Conservation (phyloP, 1,140 invertebrate genomes). For the Drosophila insularis region DNA sequence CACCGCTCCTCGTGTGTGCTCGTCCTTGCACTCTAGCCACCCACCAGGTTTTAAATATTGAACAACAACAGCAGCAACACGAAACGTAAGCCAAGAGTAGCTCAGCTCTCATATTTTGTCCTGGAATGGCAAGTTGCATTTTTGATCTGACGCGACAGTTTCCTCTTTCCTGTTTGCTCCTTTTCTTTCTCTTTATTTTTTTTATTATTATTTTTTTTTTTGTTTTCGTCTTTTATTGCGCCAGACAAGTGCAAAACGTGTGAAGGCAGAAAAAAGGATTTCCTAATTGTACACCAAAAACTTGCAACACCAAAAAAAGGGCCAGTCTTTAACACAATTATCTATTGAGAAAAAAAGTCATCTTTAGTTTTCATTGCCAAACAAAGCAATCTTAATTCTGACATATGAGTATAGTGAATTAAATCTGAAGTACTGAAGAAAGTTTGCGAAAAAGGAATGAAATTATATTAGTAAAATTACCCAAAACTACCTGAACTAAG, state of each 20-base stretch:
- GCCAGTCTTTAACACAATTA: not conserved
- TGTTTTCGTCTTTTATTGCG: slow-evolving; percentile 28
- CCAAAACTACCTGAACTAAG: too few species aligned
- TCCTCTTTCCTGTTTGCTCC: not conserved
- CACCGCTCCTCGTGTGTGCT: slow-evolving; percentile 1
- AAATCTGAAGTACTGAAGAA: not conserved
- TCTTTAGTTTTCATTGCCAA: not conserved
- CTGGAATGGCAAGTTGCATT: slow-evolving; percentile 44
- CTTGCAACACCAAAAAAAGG: not conserved
- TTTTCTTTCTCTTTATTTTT: not conserved
- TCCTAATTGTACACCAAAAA: slow-evolving; percentile 36
- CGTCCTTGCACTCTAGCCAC: slow-evolving; percentile 18
- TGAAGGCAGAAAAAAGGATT: slow-evolving; percentile 23
- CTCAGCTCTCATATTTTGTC: slow-evolving; percentile 51
- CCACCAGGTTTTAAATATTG: slow-evolving; percentile 65
- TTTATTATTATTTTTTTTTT: not conserved
- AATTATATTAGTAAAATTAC: not conserved
- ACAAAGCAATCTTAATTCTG: not conserved
- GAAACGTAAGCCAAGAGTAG: slow-evolving; percentile 30
- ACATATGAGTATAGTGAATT: not conserved
- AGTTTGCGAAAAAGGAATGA: not conserved
- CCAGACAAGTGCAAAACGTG: not conserved
- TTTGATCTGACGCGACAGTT: slow-evolving; percentile 61
- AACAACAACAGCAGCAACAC: slow-evolving; percentile 48
- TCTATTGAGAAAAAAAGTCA: not conserved